Evolutionary conservation across 2,888 invertebrate species (phyloP), one percentile per base, ranked within the genome.

Genomic region (Dryocosmus kuriphilus): DNA sequence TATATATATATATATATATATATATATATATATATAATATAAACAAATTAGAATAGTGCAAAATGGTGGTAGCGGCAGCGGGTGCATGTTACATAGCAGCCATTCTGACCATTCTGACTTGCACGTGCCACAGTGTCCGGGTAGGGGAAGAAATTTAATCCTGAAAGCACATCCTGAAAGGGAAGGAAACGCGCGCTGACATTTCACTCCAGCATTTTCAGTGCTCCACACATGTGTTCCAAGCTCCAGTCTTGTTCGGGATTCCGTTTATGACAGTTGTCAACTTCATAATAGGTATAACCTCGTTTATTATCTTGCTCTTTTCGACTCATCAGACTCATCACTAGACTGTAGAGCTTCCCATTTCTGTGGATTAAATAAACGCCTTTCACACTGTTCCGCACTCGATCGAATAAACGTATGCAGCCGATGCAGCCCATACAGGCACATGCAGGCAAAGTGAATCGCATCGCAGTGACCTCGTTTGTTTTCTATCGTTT

Each of bases 121-220:
- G 16, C 41, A 41, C 41, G 16, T 41, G 16, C 14, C 9, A 35
- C 38, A 14, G 11, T 41, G 16, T 16, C 2, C 6, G 16, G 35
- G 16, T 24, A 5, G 38, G 24, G 16, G 27, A 67, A 41, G 65
- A 67, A 67, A 24, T 67, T 24, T 8, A 67, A 27, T 41, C 16
- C 65, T 67, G 65, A 27, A 27, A 41, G 65, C n/a, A n/a, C n/a
- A 27, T 41, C 16, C 65, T 67, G 65, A 27, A 27, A 41, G 65
- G 41, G 41, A 67, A 67, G 8, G 35, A 41, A 67, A 30, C 30
- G 27, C 30, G 67, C 67, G 30, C 41, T 41, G 41, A 16, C 16
- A 41, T 41, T 27, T 67, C 24, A 41, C 22, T 67, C 14, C 14
- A 41, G 41, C 19, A 67, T 9, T 67, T 67, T 11, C 22, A 22